Percentiles rank a stretch among this genome's conserved stretches.
These are phyloP conservation scores for Heteronetta atricapilla DNA, from an alignment of 2,113 vertebrate genomes.

Conservation along the genomic window DNA sequence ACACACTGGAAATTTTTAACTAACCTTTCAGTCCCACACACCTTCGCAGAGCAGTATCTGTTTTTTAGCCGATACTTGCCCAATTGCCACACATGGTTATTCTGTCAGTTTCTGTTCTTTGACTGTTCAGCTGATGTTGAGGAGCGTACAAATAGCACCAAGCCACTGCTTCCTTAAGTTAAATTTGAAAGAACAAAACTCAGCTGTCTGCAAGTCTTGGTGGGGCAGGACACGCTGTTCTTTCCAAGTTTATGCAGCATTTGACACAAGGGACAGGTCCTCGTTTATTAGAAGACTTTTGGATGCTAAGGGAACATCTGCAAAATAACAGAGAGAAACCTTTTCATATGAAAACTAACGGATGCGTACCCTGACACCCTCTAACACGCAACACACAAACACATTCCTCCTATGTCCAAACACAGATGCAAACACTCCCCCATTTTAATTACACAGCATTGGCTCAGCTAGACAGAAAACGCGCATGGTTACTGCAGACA, in stretches of 20 bases:
- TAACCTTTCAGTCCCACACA: background rate
- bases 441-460: constrained; percentile 29
- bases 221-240: background rate
- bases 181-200: background rate
- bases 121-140: background rate
- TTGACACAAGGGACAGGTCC: background rate
- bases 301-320: background rate
- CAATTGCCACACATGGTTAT: background rate
- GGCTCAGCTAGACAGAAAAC: constrained; percentile 35
- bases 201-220: background rate
- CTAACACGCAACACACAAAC: background rate
- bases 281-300: background rate
- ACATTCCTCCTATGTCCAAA: background rate
- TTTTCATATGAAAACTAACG: background rate
- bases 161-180: background rate
- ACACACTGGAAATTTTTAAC: background rate
- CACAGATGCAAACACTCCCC: background rate
- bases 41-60: background rate
- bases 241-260: background rate
- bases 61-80: background rate
- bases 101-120: background rate
- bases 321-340: background rate
- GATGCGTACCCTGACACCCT: background rate
- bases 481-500: constrained; percentile 32
- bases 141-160: rapidly evolving